Evolutionary conservation across 1,140 invertebrate species (phyloP).

Genomic region (Sarcophaga peregrina): DNA sequence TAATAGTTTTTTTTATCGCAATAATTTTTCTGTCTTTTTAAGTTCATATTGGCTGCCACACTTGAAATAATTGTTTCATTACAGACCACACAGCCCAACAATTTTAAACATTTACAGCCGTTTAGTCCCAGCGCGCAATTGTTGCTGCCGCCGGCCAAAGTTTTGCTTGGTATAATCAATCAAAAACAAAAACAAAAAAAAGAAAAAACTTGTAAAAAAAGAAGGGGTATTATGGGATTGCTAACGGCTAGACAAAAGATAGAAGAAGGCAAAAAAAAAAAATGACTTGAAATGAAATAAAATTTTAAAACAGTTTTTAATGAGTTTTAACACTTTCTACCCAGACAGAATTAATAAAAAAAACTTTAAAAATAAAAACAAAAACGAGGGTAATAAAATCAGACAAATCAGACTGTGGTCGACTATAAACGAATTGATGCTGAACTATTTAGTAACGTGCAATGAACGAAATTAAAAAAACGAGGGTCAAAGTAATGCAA

Average conservation of each 20-base stretch:
- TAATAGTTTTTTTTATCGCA: not conserved
- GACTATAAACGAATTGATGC: too few relatives aligned
- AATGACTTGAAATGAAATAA: not conserved
- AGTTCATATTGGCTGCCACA: conserved; percentile 7
- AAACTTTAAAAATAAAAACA: not conserved
- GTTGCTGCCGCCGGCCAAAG: not conserved
- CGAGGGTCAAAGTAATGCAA: too few relatives aligned
- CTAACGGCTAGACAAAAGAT: not conserved
- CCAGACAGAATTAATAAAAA: not conserved
- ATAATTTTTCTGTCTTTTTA: not conserved
- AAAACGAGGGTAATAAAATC: not conserved
- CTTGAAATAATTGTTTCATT: conserved; percentile 11
- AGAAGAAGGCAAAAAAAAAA: not conserved
- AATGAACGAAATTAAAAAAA: too few relatives aligned
- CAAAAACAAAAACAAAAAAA: not conserved
- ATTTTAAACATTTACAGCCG: not conserved
- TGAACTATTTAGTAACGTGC: too few relatives aligned
- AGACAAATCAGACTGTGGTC: too few relatives aligned
- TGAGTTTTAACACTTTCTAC: conserved; percentile 10
- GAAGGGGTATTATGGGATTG: not conserved
- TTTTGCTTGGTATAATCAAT: not conserved
- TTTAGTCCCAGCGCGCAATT: too few relatives aligned
- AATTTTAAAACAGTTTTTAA: not conserved
- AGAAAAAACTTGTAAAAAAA: too few relatives aligned
- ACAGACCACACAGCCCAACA: not conserved